Percentiles rank a stretch among this genome's conserved stretches.
These are phyloP conservation scores for Callosobruchus maculatus DNA, from an alignment of 2,888 invertebrate genomes.

Conservation along the genomic window DNA sequence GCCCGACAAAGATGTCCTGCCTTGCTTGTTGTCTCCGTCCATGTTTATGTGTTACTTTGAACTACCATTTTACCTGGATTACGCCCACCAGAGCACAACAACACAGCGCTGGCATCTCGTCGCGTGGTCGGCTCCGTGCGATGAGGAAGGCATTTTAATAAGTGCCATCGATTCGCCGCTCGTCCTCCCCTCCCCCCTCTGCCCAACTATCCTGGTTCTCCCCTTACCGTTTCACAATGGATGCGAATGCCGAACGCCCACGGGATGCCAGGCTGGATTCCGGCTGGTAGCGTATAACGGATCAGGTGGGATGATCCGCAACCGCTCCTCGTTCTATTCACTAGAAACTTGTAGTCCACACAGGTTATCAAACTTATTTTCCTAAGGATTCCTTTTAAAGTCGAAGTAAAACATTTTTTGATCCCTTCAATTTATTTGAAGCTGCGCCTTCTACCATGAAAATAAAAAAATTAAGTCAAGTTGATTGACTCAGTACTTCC, in stretches of 20 bases:
- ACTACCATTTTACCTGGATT: neutral
- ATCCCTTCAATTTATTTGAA: no score
- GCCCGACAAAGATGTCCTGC: no score
- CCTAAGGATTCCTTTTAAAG: no score
- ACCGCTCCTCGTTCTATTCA: neutral
- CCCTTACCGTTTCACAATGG: neutral
- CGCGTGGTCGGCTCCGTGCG: neutral
- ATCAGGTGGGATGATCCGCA: neutral
- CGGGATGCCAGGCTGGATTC: neutral
- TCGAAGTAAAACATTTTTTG: no score
- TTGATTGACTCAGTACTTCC: no score
- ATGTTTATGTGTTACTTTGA: no score
- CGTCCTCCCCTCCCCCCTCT: neutral
- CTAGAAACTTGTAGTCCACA: neutral
- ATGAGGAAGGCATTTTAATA: neutral
- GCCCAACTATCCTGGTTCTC: no score
- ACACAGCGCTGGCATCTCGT: neutral
- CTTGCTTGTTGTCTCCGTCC: no score
- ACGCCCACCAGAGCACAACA: neutral
- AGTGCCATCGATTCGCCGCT: neutral
- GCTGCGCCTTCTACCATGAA: no score
- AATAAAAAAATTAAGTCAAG: no score
- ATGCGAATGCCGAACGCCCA: neutral
- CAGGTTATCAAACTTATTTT: no score
- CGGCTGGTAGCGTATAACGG: neutral